Percentiles rank a stretch among this genome's conserved stretches.
Conservation (phyloP, 1,140 invertebrate species). For the Zaprionus davidi region DNA sequence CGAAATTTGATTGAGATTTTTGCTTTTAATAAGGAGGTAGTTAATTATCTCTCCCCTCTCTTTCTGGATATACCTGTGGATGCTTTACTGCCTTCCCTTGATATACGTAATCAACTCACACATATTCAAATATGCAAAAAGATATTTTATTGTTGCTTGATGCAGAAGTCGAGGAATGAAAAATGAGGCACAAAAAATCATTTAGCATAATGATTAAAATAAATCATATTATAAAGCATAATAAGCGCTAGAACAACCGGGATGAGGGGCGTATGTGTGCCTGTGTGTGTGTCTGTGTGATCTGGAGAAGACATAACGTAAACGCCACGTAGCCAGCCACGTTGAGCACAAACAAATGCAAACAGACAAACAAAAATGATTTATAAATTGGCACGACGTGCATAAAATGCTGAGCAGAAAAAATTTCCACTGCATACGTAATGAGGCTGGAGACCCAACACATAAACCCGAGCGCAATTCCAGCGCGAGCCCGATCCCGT, state of each 20-base stretch:
- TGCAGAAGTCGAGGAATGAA: constrained; percentile 60
- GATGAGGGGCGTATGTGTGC: constrained; percentile 15
- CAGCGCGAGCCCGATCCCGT: background rate
- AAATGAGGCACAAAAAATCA: constrained; percentile 69
- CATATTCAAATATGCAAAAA: constrained; percentile 28
- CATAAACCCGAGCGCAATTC: constrained; percentile 19
- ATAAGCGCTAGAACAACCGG: background rate
- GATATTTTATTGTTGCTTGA: constrained; percentile 65
- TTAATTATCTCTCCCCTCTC: constrained; percentile 1
- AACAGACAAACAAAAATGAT: constrained; percentile 82
- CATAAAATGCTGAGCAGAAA: constrained; percentile 80
- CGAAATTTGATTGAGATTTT: constrained; percentile 11
- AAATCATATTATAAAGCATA: constrained; percentile 71
- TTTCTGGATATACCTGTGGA: background rate
- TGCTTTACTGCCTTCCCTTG: background rate
- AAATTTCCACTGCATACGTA: constrained; percentile 79
- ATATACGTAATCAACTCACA: constrained; percentile 20
- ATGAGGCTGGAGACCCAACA: constrained; percentile 60
- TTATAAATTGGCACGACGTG: constrained; percentile 82
- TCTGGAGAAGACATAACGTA: constrained; percentile 61
- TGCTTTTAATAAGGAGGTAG: constrained; percentile 17
- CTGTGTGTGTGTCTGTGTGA: constrained; percentile 48
- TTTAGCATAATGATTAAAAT: constrained; percentile 83
- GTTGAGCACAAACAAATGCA: constrained; percentile 74
- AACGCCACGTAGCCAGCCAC: constrained; percentile 70